Evolutionary conservation across 2,888 invertebrate genomes (phyloP).

Genomic region (Campaea margaritaria): DNA sequence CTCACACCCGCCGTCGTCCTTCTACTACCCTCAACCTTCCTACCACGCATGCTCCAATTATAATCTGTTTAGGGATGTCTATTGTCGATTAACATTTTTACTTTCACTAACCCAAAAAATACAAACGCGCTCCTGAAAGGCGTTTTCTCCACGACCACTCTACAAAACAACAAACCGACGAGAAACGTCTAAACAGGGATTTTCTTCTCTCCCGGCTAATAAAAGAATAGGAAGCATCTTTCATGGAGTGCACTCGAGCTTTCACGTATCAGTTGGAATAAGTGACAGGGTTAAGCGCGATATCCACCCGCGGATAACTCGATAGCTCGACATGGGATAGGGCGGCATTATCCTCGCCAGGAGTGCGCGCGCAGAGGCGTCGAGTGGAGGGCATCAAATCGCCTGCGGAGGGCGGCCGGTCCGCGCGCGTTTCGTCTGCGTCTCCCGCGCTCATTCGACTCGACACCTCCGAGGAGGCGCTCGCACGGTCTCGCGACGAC

Average conservation of each 20-base stretch:
- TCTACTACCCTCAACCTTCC: constrained; percentile 71
- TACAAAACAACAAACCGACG: constrained; percentile 24
- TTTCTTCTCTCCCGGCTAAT: constrained; percentile 37
- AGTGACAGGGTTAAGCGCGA: constrained; percentile 70
- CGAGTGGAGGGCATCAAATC: constrained; percentile 82
- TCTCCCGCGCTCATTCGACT: constrained; percentile 64
- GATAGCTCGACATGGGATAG: constrained; percentile 80
- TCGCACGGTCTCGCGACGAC: constrained; percentile 54
- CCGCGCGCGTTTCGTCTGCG: constrained; percentile 72
- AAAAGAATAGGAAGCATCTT: constrained; percentile 45
- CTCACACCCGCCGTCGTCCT: constrained; percentile 51
- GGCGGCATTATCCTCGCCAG: constrained; percentile 77
- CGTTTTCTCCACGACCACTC: constrained; percentile 18
- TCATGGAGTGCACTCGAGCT: constrained; percentile 51
- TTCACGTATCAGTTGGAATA: constrained; percentile 59
- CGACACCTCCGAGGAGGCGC: constrained; percentile 68
- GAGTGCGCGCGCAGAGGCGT: constrained; percentile 81
- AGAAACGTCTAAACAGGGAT: constrained; percentile 32
- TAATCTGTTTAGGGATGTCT: constrained; percentile 84
- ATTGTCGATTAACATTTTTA: constrained; percentile 73
- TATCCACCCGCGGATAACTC: constrained; percentile 75
- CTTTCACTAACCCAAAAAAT: constrained; percentile 31
- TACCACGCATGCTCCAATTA: constrained; percentile 85
- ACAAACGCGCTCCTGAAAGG: constrained; percentile 8
- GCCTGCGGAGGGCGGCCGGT: constrained; percentile 80